phyloP scores from a whole-genome alignment of 2,797 vertebrate genomes.

The Ibycter americanus region DNA sequence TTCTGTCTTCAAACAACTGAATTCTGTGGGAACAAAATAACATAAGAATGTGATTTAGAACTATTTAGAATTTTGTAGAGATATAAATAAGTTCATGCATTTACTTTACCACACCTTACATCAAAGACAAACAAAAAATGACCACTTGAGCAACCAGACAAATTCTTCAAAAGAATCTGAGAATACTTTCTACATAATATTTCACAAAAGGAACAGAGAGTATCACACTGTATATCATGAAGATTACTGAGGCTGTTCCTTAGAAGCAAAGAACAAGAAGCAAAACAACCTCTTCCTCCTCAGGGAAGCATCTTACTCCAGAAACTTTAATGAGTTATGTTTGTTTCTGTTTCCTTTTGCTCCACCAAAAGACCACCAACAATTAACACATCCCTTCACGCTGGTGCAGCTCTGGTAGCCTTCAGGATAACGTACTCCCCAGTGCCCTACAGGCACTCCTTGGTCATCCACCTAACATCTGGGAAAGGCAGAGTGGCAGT shows the following conservation, averaged over 20 bases:
- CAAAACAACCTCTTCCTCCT: background rate
- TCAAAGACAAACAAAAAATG: background rate
- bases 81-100: background rate
- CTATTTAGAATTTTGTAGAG: background rate
- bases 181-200: background rate
- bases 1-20: constrained; percentile 48
- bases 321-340: background rate
- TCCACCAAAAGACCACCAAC: background rate
- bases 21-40: constrained; percentile 64
- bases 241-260: background rate
- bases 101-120: background rate
- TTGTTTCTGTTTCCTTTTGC: background rate
- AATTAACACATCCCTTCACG: background rate
- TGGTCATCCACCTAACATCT: background rate
- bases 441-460: background rate
- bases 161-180: background rate
- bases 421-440: background rate
- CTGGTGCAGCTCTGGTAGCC: background rate
- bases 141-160: background rate
- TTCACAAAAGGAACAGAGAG: background rate
- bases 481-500: background rate
- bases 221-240: background rate
- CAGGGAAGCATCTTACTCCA: background rate
- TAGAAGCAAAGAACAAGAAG: background rate
- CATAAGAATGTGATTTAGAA: background rate